Base-by-base conservation (phyloP, 2,113 vertebrate genomes). In the Scytalopus superciliaris region DNA sequence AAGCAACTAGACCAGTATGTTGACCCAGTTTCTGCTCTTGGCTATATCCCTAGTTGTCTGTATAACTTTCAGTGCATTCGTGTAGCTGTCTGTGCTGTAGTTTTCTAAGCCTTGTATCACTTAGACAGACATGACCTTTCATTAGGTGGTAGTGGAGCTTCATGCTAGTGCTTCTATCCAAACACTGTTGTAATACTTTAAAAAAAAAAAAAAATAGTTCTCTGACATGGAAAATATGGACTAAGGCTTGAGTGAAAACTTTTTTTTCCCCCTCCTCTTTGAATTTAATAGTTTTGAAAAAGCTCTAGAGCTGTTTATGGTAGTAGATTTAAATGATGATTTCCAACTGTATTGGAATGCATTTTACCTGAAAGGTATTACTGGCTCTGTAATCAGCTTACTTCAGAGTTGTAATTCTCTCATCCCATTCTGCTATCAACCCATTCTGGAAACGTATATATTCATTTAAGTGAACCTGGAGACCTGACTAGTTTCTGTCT, bases 351-450 rank as follows among this genome's bases (percentile, higher is more conserved):
- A 19, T 14, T 62, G 69, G 77, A 81, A n/a, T 84, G 6, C 2
- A 1, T 92, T 50, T 72, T 68, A 52, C 27, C 44, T 70, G 35
- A 17, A 72, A 73, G 33, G 49, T 77, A 7, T 6, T 60, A 12
- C 60, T 87, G 56, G 4, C 53, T 72, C 19, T 79, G 27, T 18
- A 72, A n/a, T 55, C 2, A 64, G 10, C 14, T 56, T 64, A 13
- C 3, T 17, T 81, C 27, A 33, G 64, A 53, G 12, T n/a, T 56
- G 30, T 40, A 12, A 6, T 23, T 57, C 16, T 85, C 6, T 64
- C 12, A 22, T n/a, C 0, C 0, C 10, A 19, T 87, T 6, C 22
- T 66, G 6, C 47, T 87, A 16, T 6, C 19, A 66, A 9, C 17
- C 37, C 10, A 2, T 83, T 57, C 25, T 69, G 44, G 55, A 66